Evolutionary conservation across 2,888 invertebrate genomes (phyloP).

Genomic region (Tachina fera): DNA sequence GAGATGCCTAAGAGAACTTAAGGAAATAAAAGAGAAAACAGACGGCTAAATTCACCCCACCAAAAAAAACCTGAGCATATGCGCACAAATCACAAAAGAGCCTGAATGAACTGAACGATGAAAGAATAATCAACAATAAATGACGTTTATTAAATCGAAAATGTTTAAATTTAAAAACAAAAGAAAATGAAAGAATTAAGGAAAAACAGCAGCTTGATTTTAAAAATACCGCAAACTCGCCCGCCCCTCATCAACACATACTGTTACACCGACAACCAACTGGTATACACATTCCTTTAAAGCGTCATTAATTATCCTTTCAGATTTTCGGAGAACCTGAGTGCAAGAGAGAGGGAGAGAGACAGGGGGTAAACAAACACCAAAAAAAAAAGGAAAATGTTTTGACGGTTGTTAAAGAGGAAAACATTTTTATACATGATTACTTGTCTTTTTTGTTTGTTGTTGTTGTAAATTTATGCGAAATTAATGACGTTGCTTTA

Average conservation of each 20-base stretch:
- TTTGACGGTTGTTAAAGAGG: conserved; percentile 34
- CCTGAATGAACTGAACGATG: not conserved
- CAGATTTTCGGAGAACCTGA: not conserved
- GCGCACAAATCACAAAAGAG: not conserved
- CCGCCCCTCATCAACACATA: conserved; percentile 8
- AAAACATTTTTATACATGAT: not conserved
- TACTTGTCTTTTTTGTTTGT: not conserved
- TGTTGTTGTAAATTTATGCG: not conserved
- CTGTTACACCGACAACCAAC: conserved; percentile 1
- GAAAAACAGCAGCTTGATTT: not conserved
- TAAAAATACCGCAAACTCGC: conserved; percentile 23
- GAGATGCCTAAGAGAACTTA: not conserved
- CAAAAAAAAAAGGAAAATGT: conserved; percentile 13
- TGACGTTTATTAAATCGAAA: conserved; percentile 51
- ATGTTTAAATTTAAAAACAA: not conserved
- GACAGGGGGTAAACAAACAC: not conserved
- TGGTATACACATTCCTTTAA: conserved; percentile 52
- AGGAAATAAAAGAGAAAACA: not conserved
- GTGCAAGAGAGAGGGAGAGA: not conserved
- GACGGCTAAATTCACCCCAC: not conserved
- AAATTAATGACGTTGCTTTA: conserved; percentile 66
- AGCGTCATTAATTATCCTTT: conserved; percentile 56
- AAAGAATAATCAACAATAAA: conserved; percentile 41
- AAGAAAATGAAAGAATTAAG: not conserved
- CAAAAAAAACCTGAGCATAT: conserved; percentile 18